These are phyloP conservation scores for Dipodomys ordii DNA, from an alignment of 2,113 vertebrate species.

Conservation along the genomic window DNA sequence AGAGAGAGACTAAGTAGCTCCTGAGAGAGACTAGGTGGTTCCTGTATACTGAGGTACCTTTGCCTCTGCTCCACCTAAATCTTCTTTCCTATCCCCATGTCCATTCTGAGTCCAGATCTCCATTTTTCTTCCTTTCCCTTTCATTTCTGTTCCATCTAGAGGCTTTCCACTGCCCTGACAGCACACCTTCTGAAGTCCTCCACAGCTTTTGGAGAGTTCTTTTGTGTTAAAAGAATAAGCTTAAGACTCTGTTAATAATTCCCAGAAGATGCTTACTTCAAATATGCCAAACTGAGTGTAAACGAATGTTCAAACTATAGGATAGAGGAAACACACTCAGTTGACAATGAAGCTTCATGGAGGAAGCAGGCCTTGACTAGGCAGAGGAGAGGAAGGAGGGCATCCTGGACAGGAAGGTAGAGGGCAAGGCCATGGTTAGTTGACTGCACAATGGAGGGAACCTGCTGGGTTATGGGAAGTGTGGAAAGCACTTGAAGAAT, in stretches of 20 bases:
- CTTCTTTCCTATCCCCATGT: not conserved
- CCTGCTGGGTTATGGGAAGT: not conserved
- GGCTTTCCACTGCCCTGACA: not conserved
- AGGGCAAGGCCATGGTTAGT: not conserved
- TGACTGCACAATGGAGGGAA: not conserved
- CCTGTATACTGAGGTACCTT: not conserved
- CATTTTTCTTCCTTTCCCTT: not conserved
- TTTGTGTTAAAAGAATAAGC: not conserved
- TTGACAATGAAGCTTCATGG: not conserved
- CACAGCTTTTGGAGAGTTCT: not conserved
- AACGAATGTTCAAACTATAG: not conserved
- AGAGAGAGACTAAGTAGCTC: not conserved
- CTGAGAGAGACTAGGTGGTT: not conserved
- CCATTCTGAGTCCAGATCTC: not conserved
- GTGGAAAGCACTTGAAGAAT: not conserved
- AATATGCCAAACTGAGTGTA: not conserved
- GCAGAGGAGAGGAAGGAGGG: not conserved
- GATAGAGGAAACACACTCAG: not conserved
- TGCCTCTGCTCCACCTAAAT: not conserved
- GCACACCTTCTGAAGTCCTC: not conserved
- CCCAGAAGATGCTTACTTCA: not conserved
- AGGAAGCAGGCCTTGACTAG: not conserved
- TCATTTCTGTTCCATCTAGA: not conserved
- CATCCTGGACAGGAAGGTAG: not conserved
- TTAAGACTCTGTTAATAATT: not conserved